Evolutionary conservation across 2,113 vertebrate genomes (phyloP).

Genomic region (Chloebia gouldiae): DNA sequence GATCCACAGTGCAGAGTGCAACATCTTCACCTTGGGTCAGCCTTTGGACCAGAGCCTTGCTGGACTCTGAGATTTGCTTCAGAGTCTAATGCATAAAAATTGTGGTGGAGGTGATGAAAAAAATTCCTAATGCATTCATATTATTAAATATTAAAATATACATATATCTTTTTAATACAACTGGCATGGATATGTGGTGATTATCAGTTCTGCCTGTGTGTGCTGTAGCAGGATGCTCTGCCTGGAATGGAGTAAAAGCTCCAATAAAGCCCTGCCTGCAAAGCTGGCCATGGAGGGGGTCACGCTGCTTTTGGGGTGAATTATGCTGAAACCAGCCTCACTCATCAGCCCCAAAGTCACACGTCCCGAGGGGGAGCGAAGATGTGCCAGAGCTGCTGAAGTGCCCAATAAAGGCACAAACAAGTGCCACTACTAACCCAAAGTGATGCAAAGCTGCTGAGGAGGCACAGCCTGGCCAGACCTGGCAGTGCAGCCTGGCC

Average conservation of each 20-base stretch:
- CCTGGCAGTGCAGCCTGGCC: background rate
- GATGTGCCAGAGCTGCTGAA: background rate
- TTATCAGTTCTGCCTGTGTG: background rate
- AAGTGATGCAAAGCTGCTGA: background rate
- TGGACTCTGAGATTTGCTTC: background rate
- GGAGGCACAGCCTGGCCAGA: background rate
- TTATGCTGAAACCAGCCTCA: background rate
- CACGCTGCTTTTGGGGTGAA: background rate
- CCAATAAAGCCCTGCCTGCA: background rate
- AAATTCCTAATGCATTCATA: background rate
- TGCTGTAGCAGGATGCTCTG: background rate
- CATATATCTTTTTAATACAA: background rate
- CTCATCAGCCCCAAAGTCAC: background rate
- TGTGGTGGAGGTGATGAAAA: background rate
- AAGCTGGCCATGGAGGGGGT: background rate
- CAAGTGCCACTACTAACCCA: background rate
- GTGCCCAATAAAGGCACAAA: background rate
- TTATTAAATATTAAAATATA: background rate
- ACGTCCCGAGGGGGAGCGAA: background rate
- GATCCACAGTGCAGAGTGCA: background rate
- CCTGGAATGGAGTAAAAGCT: background rate
- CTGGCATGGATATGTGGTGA: fast-evolving
- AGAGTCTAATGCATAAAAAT: background rate
- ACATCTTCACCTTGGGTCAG: background rate
- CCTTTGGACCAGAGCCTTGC: background rate